These are phyloP conservation scores for Molorchus minor DNA, from an alignment of 2,888 invertebrate species.

Conservation along the genomic window DNA sequence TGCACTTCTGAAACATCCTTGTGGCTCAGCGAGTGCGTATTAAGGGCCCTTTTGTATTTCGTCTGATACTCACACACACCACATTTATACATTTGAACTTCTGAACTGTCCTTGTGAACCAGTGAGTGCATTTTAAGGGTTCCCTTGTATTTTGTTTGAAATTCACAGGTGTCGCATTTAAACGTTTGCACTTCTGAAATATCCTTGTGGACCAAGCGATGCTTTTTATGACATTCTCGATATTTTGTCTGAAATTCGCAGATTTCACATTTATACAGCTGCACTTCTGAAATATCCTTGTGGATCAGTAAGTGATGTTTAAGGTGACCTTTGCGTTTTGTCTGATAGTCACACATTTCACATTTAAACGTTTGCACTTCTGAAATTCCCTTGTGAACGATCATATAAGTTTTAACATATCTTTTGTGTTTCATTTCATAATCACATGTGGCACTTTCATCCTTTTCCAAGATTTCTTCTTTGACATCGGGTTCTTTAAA, in stretches of 20 bases:
- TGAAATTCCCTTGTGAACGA: too few relatives aligned
- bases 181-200: background rate
- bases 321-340: too few relatives aligned
- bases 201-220: background rate
- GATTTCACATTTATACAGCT: background rate
- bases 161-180: background rate
- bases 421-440: background rate
- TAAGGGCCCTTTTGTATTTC: background rate
- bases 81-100: background rate
- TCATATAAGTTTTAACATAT: background rate
- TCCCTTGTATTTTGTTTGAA: background rate
- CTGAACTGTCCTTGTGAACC: background rate
- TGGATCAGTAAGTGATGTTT: too few relatives aligned
- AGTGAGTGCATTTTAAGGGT: background rate
- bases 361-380: too few relatives aligned
- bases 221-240: background rate
- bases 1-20: background rate
- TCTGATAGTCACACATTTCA: too few relatives aligned
- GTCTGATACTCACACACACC: background rate
- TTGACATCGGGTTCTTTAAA: background rate
- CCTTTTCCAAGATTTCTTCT: background rate
- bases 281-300: background rate
- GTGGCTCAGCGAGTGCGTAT: background rate
- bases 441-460: background rate
- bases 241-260: background rate